Evolutionary conservation across 2,888 invertebrate genomes (phyloP), one percentile per base, ranked within the genome.

Genomic region (Dynastes tityus): DNA sequence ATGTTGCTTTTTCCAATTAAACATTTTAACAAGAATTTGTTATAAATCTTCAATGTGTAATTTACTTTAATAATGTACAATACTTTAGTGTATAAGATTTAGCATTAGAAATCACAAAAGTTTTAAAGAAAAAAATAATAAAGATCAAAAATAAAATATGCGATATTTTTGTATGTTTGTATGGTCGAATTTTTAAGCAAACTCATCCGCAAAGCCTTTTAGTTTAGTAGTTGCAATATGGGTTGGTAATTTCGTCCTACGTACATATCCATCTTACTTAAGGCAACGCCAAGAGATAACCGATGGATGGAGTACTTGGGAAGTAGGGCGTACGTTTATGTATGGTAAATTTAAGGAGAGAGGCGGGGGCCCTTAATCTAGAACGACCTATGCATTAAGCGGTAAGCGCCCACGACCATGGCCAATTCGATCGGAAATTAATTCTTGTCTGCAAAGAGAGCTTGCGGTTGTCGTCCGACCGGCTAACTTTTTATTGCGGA

Each of bases 321-420:
- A 58, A 58, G 22, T 58, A 58, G 55, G 9, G 55, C 55, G 55
- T 11, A 11, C 22, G 55, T 58, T 58, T 58, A 58, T 58, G 55
- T 22, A 58, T 22, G 55, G 55, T 9, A 22, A 58, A 58, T 16
- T 8, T 45, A 45, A 45, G 8, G 45, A 8, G 8, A 11, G 45
- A 16, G 8, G 55, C 22, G 55, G 22, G 55, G 22, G 5, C 2
- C 13, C 22, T 22, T 58, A 22, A 58, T 58, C 16, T 22, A 22
- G 22, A 8, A 3, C n/a, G 55, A 58, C 27, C 22, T 16, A 2
- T 58, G 55, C 55, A 58, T 58, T 58, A 58, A 58, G 6, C 55
- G 55, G 55, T n/a, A 58, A 58, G n/a, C 55, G 55, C 22, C 8
- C 22, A 5, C n/a, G 53, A 13, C 16, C 13, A 9, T 51, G 0